Percentiles rank a stretch among this genome's conserved stretches.
These are phyloP conservation scores for Gavia stellata DNA, from an alignment of 2,113 vertebrate species.

Conservation along the genomic window DNA sequence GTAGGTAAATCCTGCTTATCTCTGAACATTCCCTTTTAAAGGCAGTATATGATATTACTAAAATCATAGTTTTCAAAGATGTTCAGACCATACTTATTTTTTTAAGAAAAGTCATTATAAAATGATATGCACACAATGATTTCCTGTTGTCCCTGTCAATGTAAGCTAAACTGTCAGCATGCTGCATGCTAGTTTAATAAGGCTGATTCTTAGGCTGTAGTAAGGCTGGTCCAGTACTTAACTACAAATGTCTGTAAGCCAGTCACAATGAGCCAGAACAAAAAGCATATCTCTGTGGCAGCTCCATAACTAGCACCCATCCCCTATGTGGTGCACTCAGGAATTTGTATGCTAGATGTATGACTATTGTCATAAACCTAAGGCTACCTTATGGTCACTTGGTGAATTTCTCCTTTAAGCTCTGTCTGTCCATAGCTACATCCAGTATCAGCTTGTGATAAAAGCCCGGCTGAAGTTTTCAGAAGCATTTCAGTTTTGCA, in stretches of 20 bases:
- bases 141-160: accelerated
- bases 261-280: neutral
- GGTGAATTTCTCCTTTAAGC: neutral
- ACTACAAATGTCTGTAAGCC: neutral
- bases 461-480: neutral
- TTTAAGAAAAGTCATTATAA: neutral
- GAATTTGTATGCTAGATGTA: neutral
- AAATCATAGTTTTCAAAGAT: neutral
- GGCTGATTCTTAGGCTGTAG: neutral
- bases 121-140: too few relatives aligned
- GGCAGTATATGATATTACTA: neutral
- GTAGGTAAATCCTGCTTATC: neutral
- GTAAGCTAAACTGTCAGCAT: neutral
- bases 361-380: neutral
- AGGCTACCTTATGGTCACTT: neutral
- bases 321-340: too few relatives aligned
- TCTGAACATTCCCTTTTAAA: neutral
- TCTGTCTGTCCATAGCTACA: neutral
- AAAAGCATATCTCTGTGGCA: neutral
- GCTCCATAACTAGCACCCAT: neutral
- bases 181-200: neutral
- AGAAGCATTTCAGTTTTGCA: neutral
- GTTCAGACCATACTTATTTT: neutral
- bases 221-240: too few relatives aligned
- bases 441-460: neutral